These are phyloP conservation scores for Onthophagus taurus DNA, from an alignment of 1,140 invertebrate genomes.

Conservation along the genomic window DNA sequence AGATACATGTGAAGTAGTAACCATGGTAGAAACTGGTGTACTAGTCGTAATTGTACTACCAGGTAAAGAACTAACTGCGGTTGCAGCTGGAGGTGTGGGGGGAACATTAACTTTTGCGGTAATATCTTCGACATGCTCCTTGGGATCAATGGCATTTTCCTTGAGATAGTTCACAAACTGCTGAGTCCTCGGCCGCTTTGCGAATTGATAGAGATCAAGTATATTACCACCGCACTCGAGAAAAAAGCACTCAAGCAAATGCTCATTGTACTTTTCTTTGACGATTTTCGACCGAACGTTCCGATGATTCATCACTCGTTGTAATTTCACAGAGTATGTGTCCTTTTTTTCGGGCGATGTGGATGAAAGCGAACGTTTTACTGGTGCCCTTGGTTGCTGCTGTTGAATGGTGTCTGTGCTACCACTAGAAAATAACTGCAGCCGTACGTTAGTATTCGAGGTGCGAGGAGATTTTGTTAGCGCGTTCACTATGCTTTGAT, in stretches of 20 bases:
- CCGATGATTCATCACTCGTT: constrained; percentile 34
- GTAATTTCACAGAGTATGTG: constrained; percentile 29
- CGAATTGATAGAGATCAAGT: constrained; percentile 76
- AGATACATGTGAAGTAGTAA: background rate
- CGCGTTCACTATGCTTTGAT: constrained; percentile 36
- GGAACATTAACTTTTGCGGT: constrained; percentile 14
- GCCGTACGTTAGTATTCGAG: constrained; percentile 25
- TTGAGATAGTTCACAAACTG: constrained; percentile 66
- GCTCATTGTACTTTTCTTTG: constrained; percentile 59
- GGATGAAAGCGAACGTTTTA: constrained; percentile 26
- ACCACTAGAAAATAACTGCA: constrained; percentile 27
- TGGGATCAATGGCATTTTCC: constrained; percentile 61
- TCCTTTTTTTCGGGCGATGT: constrained; percentile 33
- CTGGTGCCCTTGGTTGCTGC: constrained; percentile 27
- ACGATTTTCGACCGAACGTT: constrained; percentile 34
- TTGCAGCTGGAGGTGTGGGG: constrained; percentile 29
- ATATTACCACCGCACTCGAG: constrained; percentile 76
- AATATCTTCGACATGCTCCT: constrained; percentile 49
- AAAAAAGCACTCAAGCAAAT: constrained; percentile 75
- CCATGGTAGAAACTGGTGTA: constrained; percentile 4
- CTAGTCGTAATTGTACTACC: constrained; percentile 22
- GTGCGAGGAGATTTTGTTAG: constrained; percentile 26
- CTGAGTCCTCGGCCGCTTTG: constrained; percentile 61
- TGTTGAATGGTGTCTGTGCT: constrained; percentile 35
- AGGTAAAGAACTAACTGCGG: constrained; percentile 30